A percentile compares a stretch with the other conserved stretches of the same genome.
Evolutionary conservation across 1,140 invertebrate species (phyloP).

Genomic region (Vanessa tameamea): DNA sequence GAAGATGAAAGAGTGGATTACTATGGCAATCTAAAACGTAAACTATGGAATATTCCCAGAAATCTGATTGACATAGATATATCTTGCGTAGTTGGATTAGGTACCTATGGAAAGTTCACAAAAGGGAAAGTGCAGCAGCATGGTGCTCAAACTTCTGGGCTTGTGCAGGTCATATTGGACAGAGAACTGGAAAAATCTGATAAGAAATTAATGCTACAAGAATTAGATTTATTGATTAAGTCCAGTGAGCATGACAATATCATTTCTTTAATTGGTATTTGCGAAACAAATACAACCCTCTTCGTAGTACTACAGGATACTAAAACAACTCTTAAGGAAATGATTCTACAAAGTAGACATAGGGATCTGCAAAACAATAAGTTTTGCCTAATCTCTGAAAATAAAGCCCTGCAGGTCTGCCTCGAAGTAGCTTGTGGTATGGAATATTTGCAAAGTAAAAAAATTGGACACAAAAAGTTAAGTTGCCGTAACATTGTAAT

Average conservation of each 20-base stretch:
- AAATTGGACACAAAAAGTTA: conserved; percentile 86
- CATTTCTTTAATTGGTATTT: conserved; percentile 88
- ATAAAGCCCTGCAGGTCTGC: conserved; percentile 81
- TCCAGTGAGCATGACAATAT: conserved; percentile 86
- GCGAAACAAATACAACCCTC: conserved; percentile 87
- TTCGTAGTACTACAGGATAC: conserved; percentile 86
- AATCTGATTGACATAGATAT: conserved; percentile 86
- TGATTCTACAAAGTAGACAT: conserved; percentile 83
- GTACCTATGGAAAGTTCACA: conserved; percentile 88
- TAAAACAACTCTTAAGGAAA: conserved; percentile 85
- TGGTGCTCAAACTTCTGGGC: conserved; percentile 56
- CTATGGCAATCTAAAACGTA: conserved; percentile 87
- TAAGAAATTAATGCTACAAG: conserved; percentile 86
- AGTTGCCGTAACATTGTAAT: conserved; percentile 86
- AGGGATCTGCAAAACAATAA: conserved; percentile 82
- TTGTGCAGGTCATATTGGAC: conserved; percentile 80
- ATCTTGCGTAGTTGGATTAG: conserved; percentile 85
- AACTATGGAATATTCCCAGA: conserved; percentile 87
- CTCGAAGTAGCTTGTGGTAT: conserved; percentile 84
- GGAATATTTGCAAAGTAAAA: conserved; percentile 83
- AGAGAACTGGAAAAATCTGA: conserved; percentile 82
- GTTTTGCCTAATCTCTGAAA: conserved; percentile 84
- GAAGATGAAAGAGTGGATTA: conserved; percentile 86
- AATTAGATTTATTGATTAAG: conserved; percentile 87
- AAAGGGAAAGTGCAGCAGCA: conserved; percentile 84